These are phyloP conservation scores for Lampris incognitus DNA, from an alignment of 2,113 vertebrate genomes.

Conservation along the genomic window DNA sequence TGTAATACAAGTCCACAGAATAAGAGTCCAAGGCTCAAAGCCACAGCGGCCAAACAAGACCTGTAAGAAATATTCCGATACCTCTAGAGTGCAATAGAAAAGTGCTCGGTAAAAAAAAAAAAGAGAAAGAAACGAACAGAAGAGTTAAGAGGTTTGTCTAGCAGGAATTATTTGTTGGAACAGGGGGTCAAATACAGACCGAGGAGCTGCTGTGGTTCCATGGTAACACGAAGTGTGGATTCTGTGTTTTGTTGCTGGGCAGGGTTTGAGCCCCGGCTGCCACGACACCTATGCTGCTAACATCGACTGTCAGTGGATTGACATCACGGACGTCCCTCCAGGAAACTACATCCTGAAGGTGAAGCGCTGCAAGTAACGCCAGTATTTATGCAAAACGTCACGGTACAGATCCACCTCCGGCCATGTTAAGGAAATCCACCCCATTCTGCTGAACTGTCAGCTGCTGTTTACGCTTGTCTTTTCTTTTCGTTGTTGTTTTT, in stretches of 20 bases:
- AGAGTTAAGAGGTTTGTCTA: too few relatives aligned
- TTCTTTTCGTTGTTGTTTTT: constrained; percentile 2
- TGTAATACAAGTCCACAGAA: too few relatives aligned
- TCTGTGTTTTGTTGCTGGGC: constrained; percentile 31
- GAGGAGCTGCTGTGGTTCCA: neutral
- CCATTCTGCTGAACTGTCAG: neutral
- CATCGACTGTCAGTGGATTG: constrained; percentile 91
- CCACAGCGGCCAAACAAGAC: too few relatives aligned
- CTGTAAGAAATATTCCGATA: too few relatives aligned
- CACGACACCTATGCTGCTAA: constrained; percentile 88
- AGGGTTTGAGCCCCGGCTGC: constrained; percentile 88
- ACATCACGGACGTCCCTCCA: constrained; percentile 87
- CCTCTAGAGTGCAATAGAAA: too few relatives aligned
- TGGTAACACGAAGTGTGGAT: constrained; percentile 8
- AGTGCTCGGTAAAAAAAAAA: too few relatives aligned
- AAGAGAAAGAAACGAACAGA: too few relatives aligned
- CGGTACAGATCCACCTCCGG: neutral
- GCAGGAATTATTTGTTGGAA: neutral
- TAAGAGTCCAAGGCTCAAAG: too few relatives aligned
- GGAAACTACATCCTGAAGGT: constrained; percentile 88
- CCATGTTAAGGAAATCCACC: neutral
- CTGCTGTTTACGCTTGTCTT: neutral
- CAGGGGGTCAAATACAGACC: neutral
- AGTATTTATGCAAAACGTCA: neutral
- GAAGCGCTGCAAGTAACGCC: neutral